phyloP scores from a whole-genome alignment of 2,888 invertebrate genomes.

The Leistus spinibarbis region DNA sequence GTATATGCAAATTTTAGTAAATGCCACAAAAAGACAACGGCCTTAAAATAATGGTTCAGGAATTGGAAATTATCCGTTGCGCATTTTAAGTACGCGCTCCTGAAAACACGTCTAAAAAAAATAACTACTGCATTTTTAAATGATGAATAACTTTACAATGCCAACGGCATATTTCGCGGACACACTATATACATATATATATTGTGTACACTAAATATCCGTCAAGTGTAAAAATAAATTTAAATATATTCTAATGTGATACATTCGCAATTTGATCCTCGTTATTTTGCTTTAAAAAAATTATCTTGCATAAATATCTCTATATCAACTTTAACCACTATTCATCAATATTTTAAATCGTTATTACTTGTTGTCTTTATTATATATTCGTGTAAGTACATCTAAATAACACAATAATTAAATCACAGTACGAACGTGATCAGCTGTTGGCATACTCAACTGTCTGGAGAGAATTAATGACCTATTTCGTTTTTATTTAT shows the following conservation, averaged over 20 bases:
- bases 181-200: background rate
- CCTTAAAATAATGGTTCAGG: constrained; percentile 10
- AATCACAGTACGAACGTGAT: too few relatives aligned
- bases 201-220: background rate
- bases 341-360: too few relatives aligned
- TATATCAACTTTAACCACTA: background rate
- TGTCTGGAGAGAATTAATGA: too few relatives aligned
- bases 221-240: constrained; percentile 17
- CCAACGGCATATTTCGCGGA: background rate
- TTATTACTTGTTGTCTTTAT: too few relatives aligned
- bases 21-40: constrained; percentile 8
- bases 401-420: too few relatives aligned
- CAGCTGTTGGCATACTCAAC: too few relatives aligned
- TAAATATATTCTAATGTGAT: constrained; percentile 10
- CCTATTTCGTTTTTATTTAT: too few relatives aligned
- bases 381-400: too few relatives aligned
- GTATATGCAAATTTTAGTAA: constrained; percentile 13
- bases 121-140: background rate
- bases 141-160: background rate
- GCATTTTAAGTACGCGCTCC: constrained; percentile 13
- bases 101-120: constrained; percentile 6
- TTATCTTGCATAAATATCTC: background rate
- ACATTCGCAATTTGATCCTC: background rate
- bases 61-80: constrained; percentile 15
- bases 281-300: background rate